These are phyloP conservation scores for Monochamus saltuarius DNA, from an alignment of 1,140 invertebrate genomes.

Conservation along the genomic window DNA sequence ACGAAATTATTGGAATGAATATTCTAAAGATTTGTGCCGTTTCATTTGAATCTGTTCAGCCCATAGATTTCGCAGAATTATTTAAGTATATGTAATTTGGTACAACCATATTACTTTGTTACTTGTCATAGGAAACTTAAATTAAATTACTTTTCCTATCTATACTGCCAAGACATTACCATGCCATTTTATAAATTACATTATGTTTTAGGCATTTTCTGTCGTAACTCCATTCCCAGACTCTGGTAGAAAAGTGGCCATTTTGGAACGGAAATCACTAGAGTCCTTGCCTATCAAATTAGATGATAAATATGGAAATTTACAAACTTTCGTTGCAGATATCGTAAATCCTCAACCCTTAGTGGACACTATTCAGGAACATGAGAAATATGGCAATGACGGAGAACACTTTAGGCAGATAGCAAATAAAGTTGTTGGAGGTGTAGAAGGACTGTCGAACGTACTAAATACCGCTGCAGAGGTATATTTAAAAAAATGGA, in stretches of 20 bases:
- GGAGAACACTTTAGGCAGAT: slow-evolving; percentile 61
- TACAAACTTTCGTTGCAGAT: slow-evolving; percentile 53
- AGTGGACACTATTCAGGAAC: slow-evolving; percentile 66
- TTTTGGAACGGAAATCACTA: slow-evolving; percentile 33
- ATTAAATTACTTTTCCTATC: too few species aligned
- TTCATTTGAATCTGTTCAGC: too few species aligned
- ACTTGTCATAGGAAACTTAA: too few species aligned
- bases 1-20: too few species aligned
- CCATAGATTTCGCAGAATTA: too few species aligned
- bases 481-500: slow-evolving; percentile 29
- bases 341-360: slow-evolving; percentile 62
- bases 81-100: too few species aligned
- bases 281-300: slow-evolving; percentile 38
- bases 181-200: too few species aligned
- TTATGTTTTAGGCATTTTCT: slow-evolving; percentile 29
- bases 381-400: slow-evolving; percentile 71
- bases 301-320: slow-evolving; percentile 52
- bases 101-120: too few species aligned
- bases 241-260: slow-evolving; percentile 39
- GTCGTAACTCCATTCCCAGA: slow-evolving; percentile 34
- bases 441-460: slow-evolving; percentile 62
- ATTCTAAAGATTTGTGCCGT: too few species aligned
- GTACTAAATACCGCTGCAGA: slow-evolving; percentile 48
- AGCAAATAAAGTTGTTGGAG: slow-evolving; percentile 57
- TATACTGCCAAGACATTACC: too few species aligned